These are phyloP conservation scores for Hippocampus guttulatus DNA, from an alignment of 2,113 vertebrate genomes.

Conservation along the genomic window DNA sequence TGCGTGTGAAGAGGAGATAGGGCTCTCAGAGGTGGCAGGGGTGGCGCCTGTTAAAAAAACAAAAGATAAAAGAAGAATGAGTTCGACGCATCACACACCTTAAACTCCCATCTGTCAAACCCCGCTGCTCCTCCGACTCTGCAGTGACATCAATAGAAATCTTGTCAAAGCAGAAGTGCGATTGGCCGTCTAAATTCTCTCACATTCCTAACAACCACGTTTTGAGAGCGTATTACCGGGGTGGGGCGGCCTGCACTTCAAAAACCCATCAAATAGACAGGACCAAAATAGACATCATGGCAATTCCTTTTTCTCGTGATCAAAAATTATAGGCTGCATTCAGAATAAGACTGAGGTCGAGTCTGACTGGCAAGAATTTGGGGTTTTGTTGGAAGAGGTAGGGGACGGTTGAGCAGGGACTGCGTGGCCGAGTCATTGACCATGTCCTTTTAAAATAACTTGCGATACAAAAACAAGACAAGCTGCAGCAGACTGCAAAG, in stretches of 20 bases:
- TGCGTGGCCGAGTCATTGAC: conserved; percentile 36
- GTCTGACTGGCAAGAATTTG: conserved; percentile 65
- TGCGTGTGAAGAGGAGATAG: conserved; percentile 82
- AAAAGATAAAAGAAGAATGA: neutral
- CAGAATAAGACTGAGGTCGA: conserved; percentile 74
- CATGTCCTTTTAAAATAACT: conserved; percentile 55
- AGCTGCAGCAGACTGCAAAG: conserved; percentile 29
- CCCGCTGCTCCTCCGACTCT: neutral
- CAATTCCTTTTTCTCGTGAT: conserved; percentile 65
- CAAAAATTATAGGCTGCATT: conserved; percentile 81
- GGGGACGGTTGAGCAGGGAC: conserved; percentile 65
- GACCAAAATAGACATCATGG: conserved; percentile 83
- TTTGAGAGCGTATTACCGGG: conserved; percentile 56
- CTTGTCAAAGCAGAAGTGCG: conserved; percentile 32
- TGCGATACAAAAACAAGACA: conserved; percentile 36
- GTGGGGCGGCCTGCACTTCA: conserved; percentile 64
- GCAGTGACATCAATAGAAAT: conserved; percentile 15
- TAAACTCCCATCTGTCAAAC: neutral
- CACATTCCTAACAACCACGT: conserved; percentile 36
- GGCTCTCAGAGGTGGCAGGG: conserved; percentile 79
- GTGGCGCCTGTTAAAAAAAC: conserved; percentile 25
- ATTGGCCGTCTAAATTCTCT: conserved; percentile 18
- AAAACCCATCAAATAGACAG: conserved; percentile 79
- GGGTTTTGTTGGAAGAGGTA: conserved; percentile 43
- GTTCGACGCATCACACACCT: neutral